Base-by-base conservation (phyloP, 2,797 vertebrate genomes). In the Macropus fuliginosus region DNA sequence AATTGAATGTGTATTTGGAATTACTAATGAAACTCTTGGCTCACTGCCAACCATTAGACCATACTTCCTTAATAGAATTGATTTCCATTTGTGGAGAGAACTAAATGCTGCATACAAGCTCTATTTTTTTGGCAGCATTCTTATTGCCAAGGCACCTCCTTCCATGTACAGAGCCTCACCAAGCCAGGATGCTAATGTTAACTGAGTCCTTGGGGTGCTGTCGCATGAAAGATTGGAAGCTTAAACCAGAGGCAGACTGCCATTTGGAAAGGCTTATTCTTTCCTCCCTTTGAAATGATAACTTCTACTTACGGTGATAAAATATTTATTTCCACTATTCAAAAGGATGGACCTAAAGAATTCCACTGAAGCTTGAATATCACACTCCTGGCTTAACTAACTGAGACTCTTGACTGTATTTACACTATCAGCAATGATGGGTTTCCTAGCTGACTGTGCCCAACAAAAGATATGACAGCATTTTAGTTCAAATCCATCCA, bases 401-500 rank as follows among this genome's bases (percentile, higher is more conserved):
- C 16, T 89, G 34, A 34, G 21, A 90, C 27, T 90, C 29, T 93
- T 57, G 34, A 14, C 1, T 91, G 0, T 95, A 52, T 96, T 98
- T 94, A n/a, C n/a, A 55, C 18, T 93, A 28, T 93, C 27, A 24
- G 5, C 91, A 55, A 91, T n/a, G 50, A 18, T 62, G 46, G 4
- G 89, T 55, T 95, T 95, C 91, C 40, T 59, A 27, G 93, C 95
- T 95, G 66, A 56, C 4, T 91, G 10, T 95, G 93, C 91, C 92
- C 90, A 96, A 12, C 57, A 40, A 95, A 50, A 97, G 14, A 93
- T 87, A 94, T n/a, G 94, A 96, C 10, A 96, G 50, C 94, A 28
- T 95, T 81, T 95, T 96, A 95, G 95, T 56, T 93, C 96, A 96
- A 97, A 93, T 81, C 31, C 52, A 91, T 81, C 81, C 14, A 96